These are phyloP conservation scores for Thymelicus acteon DNA, from an alignment of 2,888 invertebrate species.

Conservation along the genomic window DNA sequence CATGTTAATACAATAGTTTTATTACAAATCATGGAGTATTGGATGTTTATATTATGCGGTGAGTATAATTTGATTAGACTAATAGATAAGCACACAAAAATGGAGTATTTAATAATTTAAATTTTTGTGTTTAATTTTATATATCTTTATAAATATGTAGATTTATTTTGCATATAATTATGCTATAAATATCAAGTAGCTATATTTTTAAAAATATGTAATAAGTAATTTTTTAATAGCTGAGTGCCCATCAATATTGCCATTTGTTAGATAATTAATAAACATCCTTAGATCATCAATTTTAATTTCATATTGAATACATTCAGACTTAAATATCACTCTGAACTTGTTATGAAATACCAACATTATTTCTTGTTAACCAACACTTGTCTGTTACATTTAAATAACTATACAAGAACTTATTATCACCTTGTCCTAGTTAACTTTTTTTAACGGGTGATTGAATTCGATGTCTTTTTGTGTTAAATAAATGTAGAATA, in stretches of 20 bases:
- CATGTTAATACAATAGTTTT: slow-evolving; percentile 5
- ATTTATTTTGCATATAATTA: no score
- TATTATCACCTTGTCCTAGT: slow-evolving; percentile 43
- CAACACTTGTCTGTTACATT: slow-evolving; percentile 7
- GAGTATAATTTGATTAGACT: slow-evolving; percentile 50
- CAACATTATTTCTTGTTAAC: not conserved
- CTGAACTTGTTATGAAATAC: no score
- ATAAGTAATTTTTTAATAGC: no score
- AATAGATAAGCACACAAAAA: not conserved
- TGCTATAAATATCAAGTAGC: no score
- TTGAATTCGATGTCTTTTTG: slow-evolving; percentile 12
- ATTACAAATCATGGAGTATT: slow-evolving; percentile 57
- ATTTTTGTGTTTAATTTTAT: no score
- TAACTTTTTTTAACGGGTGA: slow-evolving; percentile 38
- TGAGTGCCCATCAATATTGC: no score
- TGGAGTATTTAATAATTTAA: no score
- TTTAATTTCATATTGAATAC: not conserved
- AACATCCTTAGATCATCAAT: no score
- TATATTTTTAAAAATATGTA: no score
- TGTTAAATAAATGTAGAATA: not conserved
- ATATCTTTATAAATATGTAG: no score
- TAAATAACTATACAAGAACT: slow-evolving; percentile 17
- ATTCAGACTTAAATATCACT: no score
- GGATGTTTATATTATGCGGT: slow-evolving; percentile 72
- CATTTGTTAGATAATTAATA: no score